Evolutionary conservation across 2,888 invertebrate genomes (phyloP), one percentile per base, ranked within the genome.

Genomic region (Eretmocerus hayati): DNA sequence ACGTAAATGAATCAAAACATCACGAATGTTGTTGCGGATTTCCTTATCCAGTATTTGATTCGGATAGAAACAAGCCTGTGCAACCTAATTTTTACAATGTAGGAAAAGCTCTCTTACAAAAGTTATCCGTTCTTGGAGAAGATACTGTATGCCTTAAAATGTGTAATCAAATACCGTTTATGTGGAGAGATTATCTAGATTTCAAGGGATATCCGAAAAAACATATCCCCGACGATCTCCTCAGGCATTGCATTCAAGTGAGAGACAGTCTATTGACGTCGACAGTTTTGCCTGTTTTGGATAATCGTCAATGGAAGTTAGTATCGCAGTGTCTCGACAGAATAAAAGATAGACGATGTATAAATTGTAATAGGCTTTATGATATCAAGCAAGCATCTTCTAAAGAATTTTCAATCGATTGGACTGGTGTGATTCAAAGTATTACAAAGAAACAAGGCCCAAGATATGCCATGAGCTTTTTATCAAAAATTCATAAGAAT

Each of bases 381-480:
- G 46, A 49, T 4, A 46, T 22, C 11, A 45, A 46, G 8, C 43
- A 46, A 36, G 44, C 46, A 36, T 43, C 76, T 53, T 69, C 75
- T 39, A 72, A 72, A 1, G 74, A 75, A 0, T 74, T 69, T 42
- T 69, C 74, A 42, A 75, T 80, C 52, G 61, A 79, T 22, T 85
- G 85, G 84, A 79, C 76, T 36, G 75, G 76, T 35, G 64, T 85
- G 11, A 79, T 78, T 2, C 71, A 74, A 3, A 63, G 80, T 20
- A 76, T 84, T 60, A 75, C 84, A 39, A 79, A 80, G 59, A 78
- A 77, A 1, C 70, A 84, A 22, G 83, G 83, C 15, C 76, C 81
- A 2, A 74, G 69, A 48, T 75, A 75, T 56, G 76, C 83, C 0
- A 68, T 81, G 31, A 73, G 74, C 56, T 68, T 84, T 23, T 67